Conservation (phyloP, 1,140 invertebrate genomes). For the Glomeris maerens region DNA sequence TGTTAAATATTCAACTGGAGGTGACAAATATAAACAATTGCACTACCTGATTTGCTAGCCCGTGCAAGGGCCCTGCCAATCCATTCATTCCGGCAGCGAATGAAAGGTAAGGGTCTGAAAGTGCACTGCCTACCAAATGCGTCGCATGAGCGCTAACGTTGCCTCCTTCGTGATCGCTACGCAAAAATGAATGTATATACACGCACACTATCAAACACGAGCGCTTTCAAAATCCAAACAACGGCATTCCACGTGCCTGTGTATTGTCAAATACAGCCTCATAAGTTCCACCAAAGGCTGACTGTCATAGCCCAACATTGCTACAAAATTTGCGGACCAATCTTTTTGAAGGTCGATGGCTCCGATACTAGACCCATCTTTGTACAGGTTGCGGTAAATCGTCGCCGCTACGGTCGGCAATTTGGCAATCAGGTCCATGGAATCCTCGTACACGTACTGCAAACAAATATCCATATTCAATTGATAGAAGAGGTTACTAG, state of each 20-base stretch:
- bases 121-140: conserved; percentile 84
- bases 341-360: conserved; percentile 78
- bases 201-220: background rate
- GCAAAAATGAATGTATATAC: conserved; percentile 17
- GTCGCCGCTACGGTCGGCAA: conserved; percentile 85
- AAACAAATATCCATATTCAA: conserved; percentile 17
- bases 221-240: no score
- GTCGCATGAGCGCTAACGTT: conserved; percentile 91
- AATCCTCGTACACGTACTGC: conserved; percentile 70
- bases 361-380: conserved; percentile 68
- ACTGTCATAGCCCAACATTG: conserved; percentile 83
- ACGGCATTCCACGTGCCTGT: conserved; percentile 58
- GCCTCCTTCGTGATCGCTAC: conserved; percentile 81
- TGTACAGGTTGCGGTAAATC: conserved; percentile 82
- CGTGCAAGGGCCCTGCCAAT: conserved; percentile 77
- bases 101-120: conserved; percentile 87
- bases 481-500: background rate
- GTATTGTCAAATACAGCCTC: conserved; percentile 89
- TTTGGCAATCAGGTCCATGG: conserved; percentile 93
- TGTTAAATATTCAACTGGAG: no score
- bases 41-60: conserved; percentile 78
- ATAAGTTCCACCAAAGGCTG: conserved; percentile 78
- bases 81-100: conserved; percentile 91
- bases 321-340: conserved; percentile 86
- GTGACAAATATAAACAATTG: background rate